These are phyloP conservation scores for Drosophila cognata DNA, from an alignment of 2,888 invertebrate genomes.

Conservation along the genomic window DNA sequence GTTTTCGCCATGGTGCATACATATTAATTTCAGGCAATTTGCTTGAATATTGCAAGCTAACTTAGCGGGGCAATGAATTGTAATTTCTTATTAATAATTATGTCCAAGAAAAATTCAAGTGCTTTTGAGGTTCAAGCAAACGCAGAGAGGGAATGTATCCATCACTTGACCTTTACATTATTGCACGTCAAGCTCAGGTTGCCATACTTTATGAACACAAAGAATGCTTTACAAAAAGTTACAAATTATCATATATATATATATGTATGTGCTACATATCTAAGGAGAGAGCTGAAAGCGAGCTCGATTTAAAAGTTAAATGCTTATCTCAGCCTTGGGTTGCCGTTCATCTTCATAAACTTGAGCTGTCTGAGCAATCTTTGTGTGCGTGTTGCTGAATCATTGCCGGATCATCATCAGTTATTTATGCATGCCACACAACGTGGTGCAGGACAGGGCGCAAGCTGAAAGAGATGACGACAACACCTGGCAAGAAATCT, in stretches of 20 bases:
- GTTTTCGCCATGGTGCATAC: conserved; percentile 15
- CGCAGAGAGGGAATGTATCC: not conserved
- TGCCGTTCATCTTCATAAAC: conserved; percentile 44
- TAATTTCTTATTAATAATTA: not conserved
- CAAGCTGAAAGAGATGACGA: conserved; percentile 44
- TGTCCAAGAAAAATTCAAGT: not conserved
- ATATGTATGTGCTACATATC: too few relatives aligned
- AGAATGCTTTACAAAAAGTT: not conserved
- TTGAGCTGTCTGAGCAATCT: conserved; percentile 35
- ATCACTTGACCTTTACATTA: not conserved
- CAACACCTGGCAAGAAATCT: conserved; percentile 59
- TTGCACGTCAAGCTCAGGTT: not conserved
- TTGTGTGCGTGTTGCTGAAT: conserved; percentile 58
- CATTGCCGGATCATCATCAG: conserved; percentile 73
- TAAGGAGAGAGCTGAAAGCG: not conserved
- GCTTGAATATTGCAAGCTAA: conserved; percentile 6
- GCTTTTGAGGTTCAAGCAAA: not conserved
- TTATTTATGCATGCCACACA: conserved; percentile 69
- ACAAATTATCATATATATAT: not conserved
- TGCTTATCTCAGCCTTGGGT: conserved; percentile 20
- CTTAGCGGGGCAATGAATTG: not conserved
- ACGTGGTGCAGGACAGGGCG: conserved; percentile 13
- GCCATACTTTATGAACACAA: not conserved
- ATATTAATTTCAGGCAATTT: conserved; percentile 26
- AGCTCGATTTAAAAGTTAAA: conserved; percentile 13